Percentiles rank a stretch among this genome's conserved stretches.
Conservation (phyloP, 2,797 vertebrate species). For the Petrocephalus sullivani region DNA sequence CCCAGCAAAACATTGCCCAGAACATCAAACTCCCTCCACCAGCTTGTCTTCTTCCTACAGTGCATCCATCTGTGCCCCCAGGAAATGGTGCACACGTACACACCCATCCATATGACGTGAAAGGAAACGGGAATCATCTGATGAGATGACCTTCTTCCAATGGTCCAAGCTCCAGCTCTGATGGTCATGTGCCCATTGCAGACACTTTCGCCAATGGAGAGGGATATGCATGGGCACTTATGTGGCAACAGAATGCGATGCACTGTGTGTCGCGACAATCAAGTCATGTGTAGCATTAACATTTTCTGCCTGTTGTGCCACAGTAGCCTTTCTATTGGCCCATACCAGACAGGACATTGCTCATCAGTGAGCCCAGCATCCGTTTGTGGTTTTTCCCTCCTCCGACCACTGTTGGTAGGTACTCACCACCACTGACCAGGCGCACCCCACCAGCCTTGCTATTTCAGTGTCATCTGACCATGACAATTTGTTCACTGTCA, state of each 20-base stretch:
- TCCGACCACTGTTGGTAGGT: neutral
- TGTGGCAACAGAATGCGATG: neutral
- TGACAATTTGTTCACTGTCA: neutral
- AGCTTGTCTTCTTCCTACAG: too few relatives aligned
- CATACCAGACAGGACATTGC: neutral
- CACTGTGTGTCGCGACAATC: neutral
- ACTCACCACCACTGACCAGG: neutral
- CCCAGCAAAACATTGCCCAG: neutral
- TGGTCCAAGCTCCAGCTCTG: too few relatives aligned
- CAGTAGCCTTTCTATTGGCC: neutral
- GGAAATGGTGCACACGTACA: too few relatives aligned
- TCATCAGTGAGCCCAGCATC: neutral
- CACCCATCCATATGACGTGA: too few relatives aligned
- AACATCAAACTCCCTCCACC: neutral
- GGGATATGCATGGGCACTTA: neutral
- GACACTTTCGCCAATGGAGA: neutral
- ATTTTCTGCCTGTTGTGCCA: neutral
- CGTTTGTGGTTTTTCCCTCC: neutral
- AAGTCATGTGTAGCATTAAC: neutral
- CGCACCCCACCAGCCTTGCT: neutral
- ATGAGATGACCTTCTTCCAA: neutral
- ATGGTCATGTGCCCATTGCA: neutral
- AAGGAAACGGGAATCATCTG: neutral
- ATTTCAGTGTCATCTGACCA: neutral
- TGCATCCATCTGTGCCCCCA: too few relatives aligned